Evolutionary conservation across 2,113 vertebrate species (phyloP), one percentile per base, ranked within the genome.

Genomic region (Hoplias malabaricus): DNA sequence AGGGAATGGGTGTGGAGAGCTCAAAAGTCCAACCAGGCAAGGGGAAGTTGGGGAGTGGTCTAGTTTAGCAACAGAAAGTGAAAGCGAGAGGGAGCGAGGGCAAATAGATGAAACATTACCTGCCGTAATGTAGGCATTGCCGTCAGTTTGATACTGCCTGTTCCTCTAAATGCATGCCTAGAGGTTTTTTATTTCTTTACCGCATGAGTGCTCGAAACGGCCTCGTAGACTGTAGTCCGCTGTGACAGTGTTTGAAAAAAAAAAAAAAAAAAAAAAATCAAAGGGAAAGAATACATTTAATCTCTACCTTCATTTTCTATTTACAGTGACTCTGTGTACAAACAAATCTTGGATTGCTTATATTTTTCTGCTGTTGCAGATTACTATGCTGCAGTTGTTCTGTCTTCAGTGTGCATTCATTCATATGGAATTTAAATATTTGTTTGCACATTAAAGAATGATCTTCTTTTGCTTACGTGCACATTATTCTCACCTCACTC

Each of bases 101-200:
- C 38, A 29, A 61, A 19, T 62, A 69, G 36, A 74, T 43, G 57
- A 77, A 67, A 65, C 73, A 66, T 82, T 68, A 65, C 80, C 65
- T 66, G 80, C 79, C 83, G 16, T 69, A 71, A 78, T 73, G 34
- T 46, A 40, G 48, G 80, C 81, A 69, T 80, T 86, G 77, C 83
- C 85, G 79, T 86, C 83, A 34, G 27, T 85, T 88, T 85, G 70
- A 84, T 82, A 73, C 79, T 78, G 84, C 90, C 73, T 56, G 77
- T 84, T 85, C 80, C 82, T 83, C 80, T 77, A 80, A 63, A 82
- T 87, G 90, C 90, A 92, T 91, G 91, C 87, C 83, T 87, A 77
- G 70, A 85, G 73, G 8, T 80, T 87, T 88, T 77, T 25, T 70
- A n/a, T n/a, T n/a, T n/a, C n/a, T 87, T 89, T 83, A 77, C 57